Evolutionary conservation across 2,113 vertebrate genomes (phyloP), one percentile per base, ranked within the genome.

Genomic region (Ornithorhynchus anatinus): DNA sequence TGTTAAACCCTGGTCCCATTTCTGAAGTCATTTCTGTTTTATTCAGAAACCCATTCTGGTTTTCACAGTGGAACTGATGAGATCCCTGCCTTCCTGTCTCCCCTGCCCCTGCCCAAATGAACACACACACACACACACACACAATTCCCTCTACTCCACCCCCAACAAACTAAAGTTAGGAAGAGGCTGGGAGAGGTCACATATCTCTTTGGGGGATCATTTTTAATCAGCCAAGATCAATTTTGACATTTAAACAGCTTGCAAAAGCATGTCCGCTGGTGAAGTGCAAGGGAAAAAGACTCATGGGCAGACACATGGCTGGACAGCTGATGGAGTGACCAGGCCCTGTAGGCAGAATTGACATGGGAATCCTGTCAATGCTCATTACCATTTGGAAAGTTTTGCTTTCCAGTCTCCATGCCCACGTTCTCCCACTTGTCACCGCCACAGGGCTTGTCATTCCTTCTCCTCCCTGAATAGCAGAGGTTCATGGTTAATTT

Each of bases 281-380:
- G 0, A 23, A 27, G 8, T 9, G 59, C 65, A 51, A 12, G 48
- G 57, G 59, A 48, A 43, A 25, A 31, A 52, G 56, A 63, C 13
- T 1, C 19, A 19, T 58, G 11, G 36, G 23, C n/a, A n/a, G n/a
- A 31, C 63, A 31, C 48, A 0, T 63, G 51, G 40, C 27, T 25
- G 6, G 59, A 9, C 62, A 67, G 66, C 56, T 77, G 77, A 83
- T 45, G 47, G 71, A 61, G 27, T 38, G 37, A n/a, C 44, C 31
- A 59, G 27, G 14, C n/a, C 25, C 19, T 1, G 1, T 56, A 1
- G 12, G 5, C 17, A 38, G 42, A 73, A 67, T 70, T 51, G 60
- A 77, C 27, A 38, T 19, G 60, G 81, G 36, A 64, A 38, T 20
- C 56, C 77, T 86, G 75, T 78, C 81, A 74, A 63, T 37, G 83